Percentiles rank a stretch among this genome's conserved stretches.
phyloP scores from a whole-genome alignment of 92 coral and sea anemone genomes.

The Umimayanthus chanpuru region DNA sequence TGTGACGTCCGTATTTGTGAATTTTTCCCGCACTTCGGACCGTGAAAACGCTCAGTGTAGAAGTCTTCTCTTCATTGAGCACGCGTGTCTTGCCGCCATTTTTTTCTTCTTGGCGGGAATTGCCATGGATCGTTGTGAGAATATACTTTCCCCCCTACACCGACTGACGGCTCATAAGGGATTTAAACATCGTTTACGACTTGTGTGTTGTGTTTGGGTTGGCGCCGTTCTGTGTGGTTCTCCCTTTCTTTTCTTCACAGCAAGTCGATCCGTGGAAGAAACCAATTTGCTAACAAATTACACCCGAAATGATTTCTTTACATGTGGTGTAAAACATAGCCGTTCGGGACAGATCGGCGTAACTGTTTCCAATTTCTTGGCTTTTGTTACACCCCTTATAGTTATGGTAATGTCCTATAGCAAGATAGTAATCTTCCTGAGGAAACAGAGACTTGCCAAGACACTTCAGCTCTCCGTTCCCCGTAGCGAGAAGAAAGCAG shows the following conservation, averaged over 20 bases:
- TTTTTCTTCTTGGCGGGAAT: constrained; percentile 16
- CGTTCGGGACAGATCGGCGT: not conserved
- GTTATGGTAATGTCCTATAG: not conserved
- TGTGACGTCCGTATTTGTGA: not conserved
- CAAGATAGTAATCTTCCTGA: not conserved
- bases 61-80: constrained; percentile 12
- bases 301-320: not conserved
- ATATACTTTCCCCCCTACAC: constrained; percentile 5
- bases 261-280: not conserved
- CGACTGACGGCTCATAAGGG: not conserved
- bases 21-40: not conserved
- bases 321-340: not conserved
- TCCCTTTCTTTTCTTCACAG: not conserved
- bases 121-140: constrained; percentile 18
- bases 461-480: constrained; percentile 7
- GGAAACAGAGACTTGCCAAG: not conserved
- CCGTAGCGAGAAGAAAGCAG: constrained; percentile 24
- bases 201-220: not conserved
- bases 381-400: constrained; percentile 1
- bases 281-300: not conserved
- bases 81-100: constrained; percentile 9
- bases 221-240: constrained; percentile 10
- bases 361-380: not conserved
- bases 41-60: not conserved
- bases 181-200: not conserved